Evolutionary conservation across 2,888 invertebrate species (phyloP), one percentile per base, ranked within the genome.

Genomic region (Ornithoptera alexandrae): DNA sequence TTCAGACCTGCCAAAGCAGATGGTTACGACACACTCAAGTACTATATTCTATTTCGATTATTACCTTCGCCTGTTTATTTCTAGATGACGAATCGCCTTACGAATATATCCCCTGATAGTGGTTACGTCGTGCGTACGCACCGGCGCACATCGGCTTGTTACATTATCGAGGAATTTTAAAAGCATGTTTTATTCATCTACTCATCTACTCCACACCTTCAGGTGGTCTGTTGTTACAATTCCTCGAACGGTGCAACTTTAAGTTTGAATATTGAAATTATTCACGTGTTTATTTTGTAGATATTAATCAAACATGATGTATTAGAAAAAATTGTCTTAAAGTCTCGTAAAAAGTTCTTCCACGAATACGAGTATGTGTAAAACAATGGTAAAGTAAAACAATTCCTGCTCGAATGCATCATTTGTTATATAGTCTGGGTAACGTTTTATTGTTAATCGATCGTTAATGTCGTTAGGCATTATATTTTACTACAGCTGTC

Each of bases 11-110:
- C 90, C 91, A 91, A 86, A 84, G 82, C 81, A 83, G 79, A 83
- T 82, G 79, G 82, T 90, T 90, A 89, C 90, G 88, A 88, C 87
- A 88, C 86, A 82, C 82, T 84, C 78, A 82, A 84, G 81, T 84
- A 84, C 84, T 84, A 86, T 89, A 87, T 89, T 91, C 92, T 92
- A 92, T 92, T 92, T 92, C 86, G 89, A 92, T 90, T 90, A 90
- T 90, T 92, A 89, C 91, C 91, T 92, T 91, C 89, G 87, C 81
- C 83, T 81, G 89, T 89, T 91, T 92, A 91, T 92, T 90, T 89
- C 85, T 82, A 85, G 86, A 90, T 91, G 92, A 92, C 87, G 90
- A 87, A 91, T 90, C 83, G 84, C 81, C 81, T 82, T 81, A 84
- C 84, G 79, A 80, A 81, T 84, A 84, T 80, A 75, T 74, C 77